Conservation (phyloP, 2,113 vertebrate genomes). For the Phylloscopus whistleri region DNA sequence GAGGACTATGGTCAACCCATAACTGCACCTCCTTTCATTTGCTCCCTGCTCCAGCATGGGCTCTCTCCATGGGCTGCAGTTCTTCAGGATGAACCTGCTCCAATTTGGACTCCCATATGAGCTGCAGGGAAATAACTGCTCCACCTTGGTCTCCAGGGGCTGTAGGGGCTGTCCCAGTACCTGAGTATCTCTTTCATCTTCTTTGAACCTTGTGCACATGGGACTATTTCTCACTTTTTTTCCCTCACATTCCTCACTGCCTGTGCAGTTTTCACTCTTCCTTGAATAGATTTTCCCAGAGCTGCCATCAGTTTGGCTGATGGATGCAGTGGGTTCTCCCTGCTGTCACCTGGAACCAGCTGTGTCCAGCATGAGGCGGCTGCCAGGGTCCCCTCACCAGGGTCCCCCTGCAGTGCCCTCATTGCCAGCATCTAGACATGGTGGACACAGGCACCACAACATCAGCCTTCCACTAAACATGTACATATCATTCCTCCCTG, state of each 20-base stretch:
- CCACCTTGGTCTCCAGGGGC: neutral
- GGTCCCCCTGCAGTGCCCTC: neutral
- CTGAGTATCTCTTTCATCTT: neutral
- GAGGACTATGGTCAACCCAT: neutral
- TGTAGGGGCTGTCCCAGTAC: neutral
- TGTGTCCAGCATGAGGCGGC: neutral
- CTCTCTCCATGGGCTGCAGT: neutral
- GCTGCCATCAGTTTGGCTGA: neutral
- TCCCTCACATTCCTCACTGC: neutral
- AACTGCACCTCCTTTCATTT: neutral
- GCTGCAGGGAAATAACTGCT: neutral
- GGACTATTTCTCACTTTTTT: neutral
- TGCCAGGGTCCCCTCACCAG: too few relatives aligned
- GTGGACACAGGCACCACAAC: accelerated
- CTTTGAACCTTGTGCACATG: accelerated
- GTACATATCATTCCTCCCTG: neutral
- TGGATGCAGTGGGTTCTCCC: too few relatives aligned
- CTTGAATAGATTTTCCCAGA: neutral
- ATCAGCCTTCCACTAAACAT: neutral
- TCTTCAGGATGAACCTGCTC: neutral
- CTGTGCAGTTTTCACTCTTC: neutral
- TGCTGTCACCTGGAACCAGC: neutral
- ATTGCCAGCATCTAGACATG: neutral
- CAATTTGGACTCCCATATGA: neutral
- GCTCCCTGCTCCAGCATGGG: neutral